phyloP scores from a whole-genome alignment of 1,140 invertebrate species.

The Zaprionus inermis region DNA sequence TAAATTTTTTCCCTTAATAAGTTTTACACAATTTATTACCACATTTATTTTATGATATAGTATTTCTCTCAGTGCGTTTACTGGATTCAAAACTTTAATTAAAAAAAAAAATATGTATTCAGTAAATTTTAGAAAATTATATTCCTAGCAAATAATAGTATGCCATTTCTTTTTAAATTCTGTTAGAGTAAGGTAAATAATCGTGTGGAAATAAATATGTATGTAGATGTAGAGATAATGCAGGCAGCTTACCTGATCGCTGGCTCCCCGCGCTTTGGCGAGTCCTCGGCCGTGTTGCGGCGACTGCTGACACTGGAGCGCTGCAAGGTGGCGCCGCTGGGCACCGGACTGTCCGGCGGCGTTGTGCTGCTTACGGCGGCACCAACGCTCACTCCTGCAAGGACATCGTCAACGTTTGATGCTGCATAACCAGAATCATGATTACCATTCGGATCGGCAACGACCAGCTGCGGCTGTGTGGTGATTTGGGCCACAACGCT shows the following conservation, averaged over 20 bases:
- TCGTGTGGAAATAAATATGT: too few relatives aligned
- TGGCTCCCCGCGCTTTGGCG: constrained; percentile 77
- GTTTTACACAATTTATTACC: too few relatives aligned
- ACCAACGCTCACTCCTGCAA: constrained; percentile 76
- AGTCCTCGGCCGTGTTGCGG: constrained; percentile 72
- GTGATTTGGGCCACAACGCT: constrained; percentile 86
- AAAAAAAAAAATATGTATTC: too few relatives aligned
- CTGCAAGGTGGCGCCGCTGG: constrained; percentile 77
- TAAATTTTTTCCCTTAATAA: too few relatives aligned
- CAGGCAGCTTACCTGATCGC: constrained; percentile 65
- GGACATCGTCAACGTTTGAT: constrained; percentile 87
- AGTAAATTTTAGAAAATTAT: too few relatives aligned
- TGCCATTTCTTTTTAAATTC: too few relatives aligned
- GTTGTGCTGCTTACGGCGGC: constrained; percentile 69
- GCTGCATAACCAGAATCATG: constrained; percentile 92
- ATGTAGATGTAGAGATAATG: too few relatives aligned
- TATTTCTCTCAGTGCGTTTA: too few relatives aligned
- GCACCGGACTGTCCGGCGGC: constrained; percentile 86
- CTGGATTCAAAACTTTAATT: too few relatives aligned
- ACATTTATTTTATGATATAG: too few relatives aligned
- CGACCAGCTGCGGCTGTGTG: constrained; percentile 84
- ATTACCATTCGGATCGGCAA: constrained; percentile 90
- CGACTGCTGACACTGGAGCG: constrained; percentile 79
- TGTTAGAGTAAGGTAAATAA: too few relatives aligned
- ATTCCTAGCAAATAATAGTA: too few relatives aligned